These are phyloP conservation scores for Eulemur rufifrons DNA, from an alignment of 2,113 vertebrate genomes.

Conservation along the genomic window DNA sequence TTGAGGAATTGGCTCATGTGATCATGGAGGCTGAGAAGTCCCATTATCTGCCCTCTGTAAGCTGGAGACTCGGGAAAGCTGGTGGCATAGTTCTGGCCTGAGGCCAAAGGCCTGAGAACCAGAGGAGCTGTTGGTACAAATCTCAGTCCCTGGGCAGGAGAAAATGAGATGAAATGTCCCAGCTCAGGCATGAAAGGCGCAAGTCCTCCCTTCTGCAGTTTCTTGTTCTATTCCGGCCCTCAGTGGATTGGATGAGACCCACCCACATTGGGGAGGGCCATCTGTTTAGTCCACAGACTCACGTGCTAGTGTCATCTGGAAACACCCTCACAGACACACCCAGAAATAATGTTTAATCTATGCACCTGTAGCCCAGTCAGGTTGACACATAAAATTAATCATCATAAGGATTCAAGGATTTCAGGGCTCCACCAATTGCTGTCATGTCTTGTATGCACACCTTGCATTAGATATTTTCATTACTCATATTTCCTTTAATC, in stretches of 20 bases:
- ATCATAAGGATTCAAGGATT: not conserved
- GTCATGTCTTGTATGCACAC: not conserved
- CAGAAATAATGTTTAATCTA: not conserved
- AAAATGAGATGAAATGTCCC: not conserved
- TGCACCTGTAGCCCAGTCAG: not conserved
- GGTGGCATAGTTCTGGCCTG: not conserved
- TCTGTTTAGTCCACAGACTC: not conserved
- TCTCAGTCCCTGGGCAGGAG: not conserved
- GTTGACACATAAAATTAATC: not conserved
- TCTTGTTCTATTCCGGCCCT: not conserved
- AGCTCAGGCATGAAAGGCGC: not conserved
- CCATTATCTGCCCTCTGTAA: not conserved
- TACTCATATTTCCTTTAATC: not conserved
- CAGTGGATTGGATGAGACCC: not conserved
- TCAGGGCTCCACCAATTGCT: not conserved
- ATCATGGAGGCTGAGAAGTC: not conserved
- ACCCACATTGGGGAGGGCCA: not conserved
- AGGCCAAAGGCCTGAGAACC: not conserved
- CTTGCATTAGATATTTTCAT: not conserved
- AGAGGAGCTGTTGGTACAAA: not conserved
- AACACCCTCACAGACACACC: not conserved
- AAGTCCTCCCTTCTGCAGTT: not conserved
- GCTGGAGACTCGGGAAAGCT: not conserved
- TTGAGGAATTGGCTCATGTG: not conserved
- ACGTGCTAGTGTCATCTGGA: not conserved